A percentile compares a stretch with the other conserved stretches of the same genome.
Evolutionary conservation across 2,113 vertebrate species (phyloP).

Genomic region (Cyanoderma ruficeps): DNA sequence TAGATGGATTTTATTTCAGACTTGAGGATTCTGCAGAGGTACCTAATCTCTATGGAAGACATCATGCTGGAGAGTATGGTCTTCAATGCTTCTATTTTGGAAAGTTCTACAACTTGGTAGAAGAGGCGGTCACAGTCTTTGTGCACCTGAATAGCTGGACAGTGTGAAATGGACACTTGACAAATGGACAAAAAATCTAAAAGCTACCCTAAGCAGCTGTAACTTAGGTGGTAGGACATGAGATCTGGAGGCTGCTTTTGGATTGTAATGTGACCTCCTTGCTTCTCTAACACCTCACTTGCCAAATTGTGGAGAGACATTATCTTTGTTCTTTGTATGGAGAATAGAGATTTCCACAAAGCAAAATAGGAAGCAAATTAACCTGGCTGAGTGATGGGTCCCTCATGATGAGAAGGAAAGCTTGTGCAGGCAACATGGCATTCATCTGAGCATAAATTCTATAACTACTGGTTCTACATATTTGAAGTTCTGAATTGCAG

Average conservation of each 20-base stretch:
- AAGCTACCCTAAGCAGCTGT: background rate
- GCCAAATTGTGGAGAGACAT: background rate
- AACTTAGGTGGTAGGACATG: background rate
- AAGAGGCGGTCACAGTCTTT: background rate
- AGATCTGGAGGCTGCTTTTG: background rate
- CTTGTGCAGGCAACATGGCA: background rate
- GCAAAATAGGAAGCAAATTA: background rate
- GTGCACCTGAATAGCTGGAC: background rate
- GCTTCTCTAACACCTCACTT: background rate
- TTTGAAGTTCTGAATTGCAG: background rate
- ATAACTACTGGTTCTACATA: background rate
- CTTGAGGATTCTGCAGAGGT: background rate
- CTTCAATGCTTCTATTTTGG: background rate
- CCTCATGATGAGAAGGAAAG: background rate
- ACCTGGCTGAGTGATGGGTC: background rate
- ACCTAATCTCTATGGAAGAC: background rate
- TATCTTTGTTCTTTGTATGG: background rate
- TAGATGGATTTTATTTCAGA: background rate
- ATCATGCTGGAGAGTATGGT: background rate
- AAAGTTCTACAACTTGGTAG: background rate
- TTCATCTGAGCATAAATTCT: background rate
- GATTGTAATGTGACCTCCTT: background rate
- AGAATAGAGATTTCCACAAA: background rate
- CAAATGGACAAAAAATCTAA: background rate
- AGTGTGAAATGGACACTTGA: background rate